Base-by-base conservation (phyloP, 1,140 invertebrate species). In the Anadara kagoshimensis region DNA sequence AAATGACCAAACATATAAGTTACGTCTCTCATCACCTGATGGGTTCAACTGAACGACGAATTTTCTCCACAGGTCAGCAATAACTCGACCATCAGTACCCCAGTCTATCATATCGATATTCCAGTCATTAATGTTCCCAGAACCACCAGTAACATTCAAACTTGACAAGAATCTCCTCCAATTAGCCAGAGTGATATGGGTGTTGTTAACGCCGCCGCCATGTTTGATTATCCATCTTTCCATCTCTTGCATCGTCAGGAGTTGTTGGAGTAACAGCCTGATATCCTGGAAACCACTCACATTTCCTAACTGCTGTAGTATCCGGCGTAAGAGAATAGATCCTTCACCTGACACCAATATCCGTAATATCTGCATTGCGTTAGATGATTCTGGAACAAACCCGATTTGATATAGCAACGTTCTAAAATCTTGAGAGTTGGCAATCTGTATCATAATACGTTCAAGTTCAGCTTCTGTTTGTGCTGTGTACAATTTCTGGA, bases 331-430 rank as follows among this genome's bases (percentile, higher is more conserved):
- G 22, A 75, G 44, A 41, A 43, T 26, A n/a, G 67, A 54, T 14
- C 67, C 73, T 36, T 70, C 43, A 14, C 73, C 73, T 20, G 68
- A 70, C 22, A 75, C 18, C 54, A 75, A 47, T 16, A 70, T 36
- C 11, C 73, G 44, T 18, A 75, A 56, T 51, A 75, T 70, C 49
- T 75, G 73, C 44, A 75, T 63, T 47, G 67, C 73, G 24, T 67
- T 75, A 8, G 73, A 54, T 7, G 73, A 58, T 44, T 75, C 49
- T 2, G 73, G 73, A n/a, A 75, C 64, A 67, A 75, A 75, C n/a
- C 73, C 73, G 43, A 75, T 45, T 36, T 75, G 73, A 66, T 75
- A 70, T 4, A 75, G 44, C 8, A 75, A 54, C 26, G 63, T 68
- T 43, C 67, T 64, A 43, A 75, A 75, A 44, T 75, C 73, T 10